Base-by-base conservation (phyloP, 2,888 invertebrate species). In the Tenthredo livida region DNA sequence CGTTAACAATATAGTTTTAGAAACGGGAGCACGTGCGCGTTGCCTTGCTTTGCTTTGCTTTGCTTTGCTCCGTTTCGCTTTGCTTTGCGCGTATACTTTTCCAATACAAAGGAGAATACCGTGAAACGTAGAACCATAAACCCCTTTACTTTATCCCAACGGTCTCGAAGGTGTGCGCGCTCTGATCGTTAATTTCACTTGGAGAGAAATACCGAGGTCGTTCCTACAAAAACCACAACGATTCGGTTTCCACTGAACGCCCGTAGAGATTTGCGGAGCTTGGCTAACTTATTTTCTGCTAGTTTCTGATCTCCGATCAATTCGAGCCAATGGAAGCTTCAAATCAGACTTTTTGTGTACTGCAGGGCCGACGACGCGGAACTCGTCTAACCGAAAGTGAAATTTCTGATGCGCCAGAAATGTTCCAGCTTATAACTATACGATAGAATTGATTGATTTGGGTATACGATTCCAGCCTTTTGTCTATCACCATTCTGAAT, bases 171-270 rank as follows among this genome's bases (percentile, higher is more conserved):
- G 91, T 90, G 89, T 87, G 88, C 88, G 80, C 86, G 86, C 86
- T 87, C 88, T 90, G 90, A 90, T 90, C 90, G 90, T 91, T 91
- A 90, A 90, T 91, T 90, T 91, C 89, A 89, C 90, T 90, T 88
- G 88, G 87, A 87, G 89, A 90, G 90, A 90, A 90, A 90, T 90
- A 90, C 90, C 90, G 90, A 88, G 90, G 89, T 90, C 89, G 90
- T 90, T 90, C 87, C 90, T 88, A 88, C 82, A 89, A 89, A 90
- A 90, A 86, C 70, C 70, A 50, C 75, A 82, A 58, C 88, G 89
- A 90, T 90, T 88, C 88, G 89, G 89, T 89, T 88, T 89, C 88
- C 87, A 87, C 86, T 85, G 88, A 87, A 86, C 87, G 88, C 86
- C 87, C 87, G 87, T 87, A 87, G 85, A 88, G 89, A 87, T 88